These are phyloP conservation scores for Lithophane ornitopus DNA, from an alignment of 2,888 invertebrate genomes.

Conservation along the genomic window DNA sequence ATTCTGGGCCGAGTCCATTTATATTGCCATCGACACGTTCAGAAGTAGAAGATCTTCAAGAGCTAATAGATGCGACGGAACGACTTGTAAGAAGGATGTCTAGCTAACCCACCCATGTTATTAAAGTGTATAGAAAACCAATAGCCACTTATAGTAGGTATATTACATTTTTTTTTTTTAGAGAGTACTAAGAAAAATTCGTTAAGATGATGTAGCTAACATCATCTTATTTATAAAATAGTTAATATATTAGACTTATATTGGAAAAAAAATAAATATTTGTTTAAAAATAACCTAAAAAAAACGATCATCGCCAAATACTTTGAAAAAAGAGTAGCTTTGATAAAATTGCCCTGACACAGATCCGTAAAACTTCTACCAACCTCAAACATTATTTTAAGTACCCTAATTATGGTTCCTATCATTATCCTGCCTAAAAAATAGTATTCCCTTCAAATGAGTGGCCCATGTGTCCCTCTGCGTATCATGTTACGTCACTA, in stretches of 20 bases:
- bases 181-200: background rate
- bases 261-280: no score
- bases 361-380: background rate
- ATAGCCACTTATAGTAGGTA: background rate
- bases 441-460: background rate
- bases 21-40: no score
- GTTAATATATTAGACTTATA: no score
- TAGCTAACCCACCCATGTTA: slow-evolving; percentile 5
- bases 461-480: slow-evolving; percentile 22
- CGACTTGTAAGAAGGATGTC: background rate
- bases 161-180: background rate
- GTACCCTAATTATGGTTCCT: slow-evolving; percentile 25
- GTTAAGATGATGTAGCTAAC: no score
- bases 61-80: slow-evolving; percentile 21
- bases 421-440: slow-evolving; percentile 1
- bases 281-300: background rate
- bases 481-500: slow-evolving; percentile 53
- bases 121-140: slow-evolving; percentile 9
- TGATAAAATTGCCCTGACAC: no score
- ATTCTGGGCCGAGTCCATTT: no score
- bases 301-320: background rate
- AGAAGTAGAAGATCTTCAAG: background rate
- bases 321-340: no score
- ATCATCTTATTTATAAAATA: no score
- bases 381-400: background rate